Evolutionary conservation across 2,888 invertebrate genomes (phyloP), one percentile per base, ranked within the genome.

Genomic region (Heteromurus nitidus): DNA sequence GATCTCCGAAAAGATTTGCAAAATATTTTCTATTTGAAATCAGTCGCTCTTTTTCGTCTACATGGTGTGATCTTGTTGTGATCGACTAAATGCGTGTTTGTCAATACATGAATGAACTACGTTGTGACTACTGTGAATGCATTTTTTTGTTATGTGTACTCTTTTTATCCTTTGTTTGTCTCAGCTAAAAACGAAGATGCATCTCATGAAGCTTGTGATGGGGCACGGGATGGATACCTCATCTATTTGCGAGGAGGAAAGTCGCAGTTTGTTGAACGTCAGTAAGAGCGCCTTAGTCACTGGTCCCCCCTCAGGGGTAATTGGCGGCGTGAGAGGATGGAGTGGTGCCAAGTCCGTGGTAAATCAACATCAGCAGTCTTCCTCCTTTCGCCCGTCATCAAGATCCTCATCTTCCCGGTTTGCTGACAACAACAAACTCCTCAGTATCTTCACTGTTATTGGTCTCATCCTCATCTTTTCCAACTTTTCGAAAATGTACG

Each of bases 401-500:
- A 80, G 70, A 82, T 73, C 80, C 20, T 76, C 73, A 44, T 82
- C 82, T 26, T 65, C 44, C 47, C 75, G 74, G 64, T 60, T 67
- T 73, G 75, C 73, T 75, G 70, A 80, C 69, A 79, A 74, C 73
- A 83, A 80, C 76, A 47, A 47, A 73, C 68, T 83, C 30, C 55
- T 80, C 76, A 68, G 67, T 80, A 58, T 77, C 80, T 67, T 80
- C 70, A 65, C 83, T 70, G 31, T 83, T 65, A 68, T 72, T 72
- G 76, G 70, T 60, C 60, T 80, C 68, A 70, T 83, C 53, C 70
- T 83, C 75, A 80, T 80, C 80, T 80, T 83, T 58, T 80, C 80
- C 55, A 80, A 76, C 68, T 83, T 69, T 70, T 20, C 80, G 9
- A 70, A 83, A 76, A 83, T 73, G 83, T 83, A 67, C 31, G 82